Evolutionary conservation across 1,140 invertebrate genomes (phyloP).

Genomic region (Aphis craccivora): DNA sequence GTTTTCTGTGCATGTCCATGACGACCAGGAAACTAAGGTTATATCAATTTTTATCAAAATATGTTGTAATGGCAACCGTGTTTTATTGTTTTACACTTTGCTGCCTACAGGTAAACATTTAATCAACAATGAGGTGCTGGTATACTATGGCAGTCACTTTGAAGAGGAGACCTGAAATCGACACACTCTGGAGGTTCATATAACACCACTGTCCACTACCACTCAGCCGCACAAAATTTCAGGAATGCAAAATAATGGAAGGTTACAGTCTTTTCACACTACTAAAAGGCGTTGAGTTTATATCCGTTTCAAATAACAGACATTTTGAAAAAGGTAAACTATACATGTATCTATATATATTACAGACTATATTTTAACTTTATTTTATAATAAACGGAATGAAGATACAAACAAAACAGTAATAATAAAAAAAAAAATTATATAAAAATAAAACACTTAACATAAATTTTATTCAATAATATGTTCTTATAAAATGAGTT

Average conservation of each 20-base stretch:
- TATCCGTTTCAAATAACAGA: not conserved
- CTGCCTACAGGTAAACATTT: not conserved
- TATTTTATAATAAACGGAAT: not conserved
- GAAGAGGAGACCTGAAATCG: not conserved
- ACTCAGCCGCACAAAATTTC: not conserved
- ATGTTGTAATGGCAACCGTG: not conserved
- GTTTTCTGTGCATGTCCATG: conserved; percentile 84
- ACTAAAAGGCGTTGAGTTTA: not conserved
- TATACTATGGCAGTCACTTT: conserved; percentile 25
- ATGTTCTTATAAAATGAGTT: not conserved
- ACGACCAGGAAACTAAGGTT: conserved; percentile 71
- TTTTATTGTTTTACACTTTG: too few relatives aligned
- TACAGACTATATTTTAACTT: not conserved
- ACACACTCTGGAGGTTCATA: not conserved
- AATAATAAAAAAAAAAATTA: not conserved
- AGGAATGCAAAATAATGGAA: not conserved
- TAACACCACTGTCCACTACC: not conserved
- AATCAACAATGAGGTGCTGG: conserved; percentile 35
- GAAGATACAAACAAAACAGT: not conserved
- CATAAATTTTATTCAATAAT: not conserved
- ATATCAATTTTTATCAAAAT: conserved; percentile 1
- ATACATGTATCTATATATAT: not conserved
- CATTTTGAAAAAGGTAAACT: not conserved
- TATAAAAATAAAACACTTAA: not conserved
- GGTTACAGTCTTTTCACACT: not conserved